Evolutionary conservation across 2,113 vertebrate species (phyloP).

Genomic region (Garra rufa): DNA sequence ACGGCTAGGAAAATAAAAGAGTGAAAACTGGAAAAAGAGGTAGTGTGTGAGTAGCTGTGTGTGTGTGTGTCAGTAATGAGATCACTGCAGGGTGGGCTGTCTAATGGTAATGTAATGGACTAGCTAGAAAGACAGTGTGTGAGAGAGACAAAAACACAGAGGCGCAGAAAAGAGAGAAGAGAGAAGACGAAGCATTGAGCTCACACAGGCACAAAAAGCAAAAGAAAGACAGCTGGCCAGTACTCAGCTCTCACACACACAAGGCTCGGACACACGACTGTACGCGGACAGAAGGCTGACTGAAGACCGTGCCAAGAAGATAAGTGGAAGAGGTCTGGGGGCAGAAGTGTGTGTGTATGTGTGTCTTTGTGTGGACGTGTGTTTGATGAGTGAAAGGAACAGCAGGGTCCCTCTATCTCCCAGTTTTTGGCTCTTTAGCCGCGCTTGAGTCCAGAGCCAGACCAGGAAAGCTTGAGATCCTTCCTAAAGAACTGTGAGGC

Average conservation of each 20-base stretch:
- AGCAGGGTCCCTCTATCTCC: constrained; percentile 61
- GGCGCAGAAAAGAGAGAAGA: constrained; percentile 45
- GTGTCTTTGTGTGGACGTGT: constrained; percentile 36
- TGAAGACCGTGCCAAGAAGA: constrained; percentile 31
- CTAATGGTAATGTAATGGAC: constrained; percentile 69
- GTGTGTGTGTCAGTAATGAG: constrained; percentile 77
- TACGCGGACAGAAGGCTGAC: constrained; percentile 32
- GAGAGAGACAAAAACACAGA: constrained; percentile 44
- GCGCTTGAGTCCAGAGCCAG: constrained; percentile 59
- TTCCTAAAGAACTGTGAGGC: constrained; percentile 42
- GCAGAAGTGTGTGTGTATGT: constrained; percentile 28
- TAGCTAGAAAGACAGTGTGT: constrained; percentile 43
- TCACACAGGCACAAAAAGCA: constrained; percentile 30
- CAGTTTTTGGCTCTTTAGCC: constrained; percentile 64
- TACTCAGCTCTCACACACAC: constrained; percentile 31
- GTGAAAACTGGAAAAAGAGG: constrained; percentile 40
- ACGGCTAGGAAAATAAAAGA: constrained; percentile 3
- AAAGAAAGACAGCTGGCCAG: constrained; percentile 54
- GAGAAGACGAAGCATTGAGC: constrained; percentile 4
- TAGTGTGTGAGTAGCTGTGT: constrained; percentile 63
- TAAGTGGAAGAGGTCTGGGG: constrained; percentile 43
- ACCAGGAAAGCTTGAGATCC: constrained; percentile 58
- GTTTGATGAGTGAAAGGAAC: constrained; percentile 67
- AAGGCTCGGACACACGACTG: constrained; percentile 29
- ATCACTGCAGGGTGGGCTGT: constrained; percentile 74